Evolutionary conservation across 1,140 invertebrate genomes (phyloP).

Genomic region (Pseudoatta argentina): DNA sequence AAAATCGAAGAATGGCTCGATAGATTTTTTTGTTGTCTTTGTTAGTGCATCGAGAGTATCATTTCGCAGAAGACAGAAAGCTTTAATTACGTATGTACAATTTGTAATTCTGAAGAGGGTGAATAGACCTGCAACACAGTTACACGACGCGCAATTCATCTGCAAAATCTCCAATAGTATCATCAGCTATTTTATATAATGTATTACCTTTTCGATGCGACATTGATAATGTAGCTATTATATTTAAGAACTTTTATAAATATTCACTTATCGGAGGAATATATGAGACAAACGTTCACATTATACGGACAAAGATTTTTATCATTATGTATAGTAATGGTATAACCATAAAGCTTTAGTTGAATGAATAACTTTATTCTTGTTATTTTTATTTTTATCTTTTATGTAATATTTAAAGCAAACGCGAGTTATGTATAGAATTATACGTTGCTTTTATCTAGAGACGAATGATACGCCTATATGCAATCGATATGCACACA

Average conservation of each 20-base stretch:
- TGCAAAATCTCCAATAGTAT: not conserved
- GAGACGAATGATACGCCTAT: not conserved
- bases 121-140: not conserved
- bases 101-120: not conserved
- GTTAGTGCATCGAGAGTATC: not conserved
- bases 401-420: constrained; percentile 32
- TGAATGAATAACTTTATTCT: not conserved
- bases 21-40: not conserved
- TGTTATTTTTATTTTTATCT: not conserved
- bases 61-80: not conserved
- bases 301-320: not conserved
- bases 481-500: constrained; percentile 16
- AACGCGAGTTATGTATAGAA: not conserved
- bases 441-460: constrained; percentile 2
- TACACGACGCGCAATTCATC: not conserved
- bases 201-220: not conserved
- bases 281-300: not conserved
- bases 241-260: not conserved
- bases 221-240: not conserved
- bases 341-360: not conserved
- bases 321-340: not conserved
- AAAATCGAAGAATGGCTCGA: not conserved
- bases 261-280: not conserved
- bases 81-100: not conserved
- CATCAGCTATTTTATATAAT: not conserved